Evolutionary conservation across 2,113 vertebrate genomes (phyloP), one percentile per base, ranked within the genome.

Genomic region (Gambusia holbrooki): DNA sequence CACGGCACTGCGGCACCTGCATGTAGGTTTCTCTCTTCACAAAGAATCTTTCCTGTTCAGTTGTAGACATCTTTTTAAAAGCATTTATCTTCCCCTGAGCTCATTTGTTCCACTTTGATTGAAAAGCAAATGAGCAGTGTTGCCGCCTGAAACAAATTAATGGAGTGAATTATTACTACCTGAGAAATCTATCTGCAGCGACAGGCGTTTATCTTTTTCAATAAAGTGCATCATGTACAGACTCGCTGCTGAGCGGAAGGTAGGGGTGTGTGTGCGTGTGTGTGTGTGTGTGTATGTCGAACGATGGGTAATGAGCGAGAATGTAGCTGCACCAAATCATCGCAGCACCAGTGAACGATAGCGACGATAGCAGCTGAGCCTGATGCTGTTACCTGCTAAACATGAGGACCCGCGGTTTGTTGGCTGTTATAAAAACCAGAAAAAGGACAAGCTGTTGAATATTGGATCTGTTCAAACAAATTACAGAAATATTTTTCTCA

Each of bases 91-190:
- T 7, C 30, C 64, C 58, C 45, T 28, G 74, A 62, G 62, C 33
- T 66, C 86, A 37, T 85, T 83, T 68, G 80, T 76, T 79, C 72
- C 76, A 69, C 77, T 76, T 51, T 64, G 79, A 81, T 73, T 71
- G 82, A 72, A 80, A 83, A 88, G 77, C 78, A 88, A 88, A 83
- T 82, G 78, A 86, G 85, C 78, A 69, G 66, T 25, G 73, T 63
- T 66, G 76, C 63, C 10, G 79, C 60, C 77, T 86, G 82, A 90
- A 88, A 86, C 83, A 80, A 91, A 84, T 88, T 92, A 93, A 93
- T 92, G 83, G 87, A 86, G 86, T 90, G 87, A 91, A 90, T 92
- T 89, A 92, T 92, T 89, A 85, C 90, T 82, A 89, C 83, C 84
- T 90, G 79, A 81, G 73, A 89, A 84, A 85, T 90, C 89, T 91